These are phyloP conservation scores for Caenorhabditis zanzibari DNA, from an alignment of 2,888 invertebrate genomes.

Conservation along the genomic window DNA sequence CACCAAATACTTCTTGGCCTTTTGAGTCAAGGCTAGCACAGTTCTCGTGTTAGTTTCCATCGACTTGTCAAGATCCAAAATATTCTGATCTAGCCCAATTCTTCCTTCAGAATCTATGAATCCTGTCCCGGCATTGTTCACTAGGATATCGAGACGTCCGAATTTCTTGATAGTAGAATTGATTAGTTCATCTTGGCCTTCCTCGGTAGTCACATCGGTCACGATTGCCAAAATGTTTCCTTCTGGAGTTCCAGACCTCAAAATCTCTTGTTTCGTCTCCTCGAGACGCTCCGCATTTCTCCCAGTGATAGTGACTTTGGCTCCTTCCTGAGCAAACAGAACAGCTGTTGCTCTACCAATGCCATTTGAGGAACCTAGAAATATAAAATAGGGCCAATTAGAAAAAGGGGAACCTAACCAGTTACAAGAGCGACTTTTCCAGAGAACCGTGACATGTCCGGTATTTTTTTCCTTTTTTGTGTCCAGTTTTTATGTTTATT, in stretches of 20 bases:
- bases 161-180: conserved; percentile 7
- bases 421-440: conserved; percentile 24
- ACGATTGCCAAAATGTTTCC: background rate
- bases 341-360: conserved; percentile 43
- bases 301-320: conserved; percentile 53
- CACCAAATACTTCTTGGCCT: conserved; percentile 14
- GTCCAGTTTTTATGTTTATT: background rate
- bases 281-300: conserved; percentile 29
- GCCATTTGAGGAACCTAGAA: conserved; percentile 48
- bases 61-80: background rate
- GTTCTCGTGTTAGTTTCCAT: conserved; percentile 2
- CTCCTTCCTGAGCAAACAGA: conserved; percentile 45
- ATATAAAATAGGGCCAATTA: too few species aligned
- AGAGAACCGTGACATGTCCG: background rate
- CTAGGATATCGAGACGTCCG: conserved; percentile 7
- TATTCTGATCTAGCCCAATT: conserved; percentile 3
- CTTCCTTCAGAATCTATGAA: background rate
- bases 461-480: background rate
- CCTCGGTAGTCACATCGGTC: background rate
- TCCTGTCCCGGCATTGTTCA: background rate
- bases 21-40: conserved; percentile 14
- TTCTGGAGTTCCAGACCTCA: conserved; percentile 13
- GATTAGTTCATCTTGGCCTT: conserved; percentile 1
- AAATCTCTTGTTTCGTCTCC: conserved; percentile 5
- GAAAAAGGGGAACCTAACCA: conserved; percentile 22